Evolutionary conservation across 2,113 vertebrate genomes (phyloP).

Genomic region (Mobula hypostoma): DNA sequence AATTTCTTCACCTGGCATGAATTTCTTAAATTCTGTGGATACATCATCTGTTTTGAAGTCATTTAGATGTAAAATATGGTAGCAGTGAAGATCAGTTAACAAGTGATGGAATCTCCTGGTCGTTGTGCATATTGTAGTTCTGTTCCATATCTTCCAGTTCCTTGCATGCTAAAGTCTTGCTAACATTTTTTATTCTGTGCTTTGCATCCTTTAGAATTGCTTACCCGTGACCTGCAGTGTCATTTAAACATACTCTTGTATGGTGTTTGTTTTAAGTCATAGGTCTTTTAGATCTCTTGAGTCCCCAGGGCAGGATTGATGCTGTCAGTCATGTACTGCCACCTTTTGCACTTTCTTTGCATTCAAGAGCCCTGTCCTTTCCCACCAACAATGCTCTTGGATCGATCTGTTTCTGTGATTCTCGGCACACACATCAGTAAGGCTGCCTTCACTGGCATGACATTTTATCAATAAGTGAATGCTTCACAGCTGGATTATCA

Average conservation of each 20-base stretch:
- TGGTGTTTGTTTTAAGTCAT: background rate
- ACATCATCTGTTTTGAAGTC: background rate
- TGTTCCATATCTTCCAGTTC: background rate
- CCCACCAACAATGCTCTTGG: background rate
- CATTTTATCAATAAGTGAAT: slow-evolving; percentile 25
- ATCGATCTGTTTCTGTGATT: background rate
- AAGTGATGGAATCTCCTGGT: background rate
- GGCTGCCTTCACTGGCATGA: background rate
- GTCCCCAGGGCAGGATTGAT: background rate
- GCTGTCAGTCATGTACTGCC: background rate
- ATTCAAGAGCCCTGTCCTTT: background rate
- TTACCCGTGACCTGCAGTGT: background rate
- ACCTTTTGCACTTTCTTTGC: background rate
- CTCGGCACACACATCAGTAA: background rate
- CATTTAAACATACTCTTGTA: background rate
- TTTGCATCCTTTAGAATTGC: background rate
- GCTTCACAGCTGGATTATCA: slow-evolving; percentile 8
- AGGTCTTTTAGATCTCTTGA: background rate
- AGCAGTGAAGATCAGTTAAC: background rate
- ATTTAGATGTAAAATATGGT: background rate
- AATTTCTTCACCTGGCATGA: background rate
- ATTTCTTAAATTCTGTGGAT: background rate
- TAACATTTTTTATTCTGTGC: background rate
- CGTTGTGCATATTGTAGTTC: background rate
- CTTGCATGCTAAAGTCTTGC: background rate